A percentile compares a stretch with the other conserved stretches of the same genome.
Evolutionary conservation across 2,113 vertebrate species (phyloP).

Genomic region (Prunella himalayana): DNA sequence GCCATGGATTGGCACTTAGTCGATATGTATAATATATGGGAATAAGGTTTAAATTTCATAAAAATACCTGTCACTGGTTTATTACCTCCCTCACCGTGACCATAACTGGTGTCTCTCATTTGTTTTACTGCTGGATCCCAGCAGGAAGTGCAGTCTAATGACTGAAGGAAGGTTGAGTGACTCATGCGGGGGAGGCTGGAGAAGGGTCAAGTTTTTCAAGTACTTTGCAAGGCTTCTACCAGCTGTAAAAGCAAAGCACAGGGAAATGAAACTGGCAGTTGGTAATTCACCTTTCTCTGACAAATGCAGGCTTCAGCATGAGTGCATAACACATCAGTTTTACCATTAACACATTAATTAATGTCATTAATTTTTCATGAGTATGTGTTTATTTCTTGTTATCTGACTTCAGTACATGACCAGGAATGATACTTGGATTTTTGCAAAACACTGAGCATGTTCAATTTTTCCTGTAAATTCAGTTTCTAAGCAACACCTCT

Average conservation of each 20-base stretch:
- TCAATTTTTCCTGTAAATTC: conserved; percentile 15
- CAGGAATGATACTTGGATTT: not conserved
- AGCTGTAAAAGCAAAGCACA: conserved; percentile 59
- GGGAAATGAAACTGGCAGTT: conserved; percentile 4
- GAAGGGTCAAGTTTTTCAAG: conserved; percentile 69
- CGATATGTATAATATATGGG: not conserved
- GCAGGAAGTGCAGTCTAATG: conserved; percentile 61
- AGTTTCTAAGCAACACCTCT: conserved; percentile 43
- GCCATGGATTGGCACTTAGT: not conserved
- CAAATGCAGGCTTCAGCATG: not conserved
- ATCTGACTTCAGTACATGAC: not conserved
- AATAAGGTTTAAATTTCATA: conserved; percentile 20
- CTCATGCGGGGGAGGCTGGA: conserved; percentile 65
- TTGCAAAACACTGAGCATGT: not conserved
- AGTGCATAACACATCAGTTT: not conserved
- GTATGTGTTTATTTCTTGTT: not conserved
- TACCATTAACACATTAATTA: not conserved
- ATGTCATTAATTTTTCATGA: not conserved
- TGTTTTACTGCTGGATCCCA: conserved; percentile 60
- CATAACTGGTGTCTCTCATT: conserved; percentile 35
- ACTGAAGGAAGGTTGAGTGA: conserved; percentile 61
- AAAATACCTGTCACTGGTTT: conserved; percentile 35
- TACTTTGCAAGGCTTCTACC: conserved; percentile 40
- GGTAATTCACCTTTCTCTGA: conserved; percentile 45
- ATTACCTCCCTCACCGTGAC: conserved; percentile 5